These are phyloP conservation scores for Dicerorhinus sumatrensis DNA, from an alignment of 2,113 vertebrate species.

Conservation along the genomic window DNA sequence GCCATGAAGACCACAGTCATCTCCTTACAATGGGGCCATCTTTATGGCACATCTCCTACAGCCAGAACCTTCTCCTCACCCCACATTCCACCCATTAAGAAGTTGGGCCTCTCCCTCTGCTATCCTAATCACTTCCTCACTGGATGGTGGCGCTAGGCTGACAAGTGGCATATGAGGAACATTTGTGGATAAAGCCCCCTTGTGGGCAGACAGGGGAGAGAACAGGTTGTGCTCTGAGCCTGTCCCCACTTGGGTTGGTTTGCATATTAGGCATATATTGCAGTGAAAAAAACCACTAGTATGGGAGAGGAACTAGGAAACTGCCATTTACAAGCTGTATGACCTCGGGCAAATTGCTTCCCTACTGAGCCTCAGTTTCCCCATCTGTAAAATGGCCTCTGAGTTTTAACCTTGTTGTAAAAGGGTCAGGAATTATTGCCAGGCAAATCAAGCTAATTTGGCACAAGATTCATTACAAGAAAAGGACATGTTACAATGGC, in stretches of 20 bases:
- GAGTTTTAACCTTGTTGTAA: slow-evolving; percentile 14
- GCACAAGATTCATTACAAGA: slow-evolving; percentile 1
- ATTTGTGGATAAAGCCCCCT: slow-evolving; percentile 47
- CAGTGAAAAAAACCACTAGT: background rate
- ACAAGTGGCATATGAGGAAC: slow-evolving; percentile 12
- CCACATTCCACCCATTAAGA: background rate
- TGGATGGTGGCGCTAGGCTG: background rate
- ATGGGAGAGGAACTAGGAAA: background rate
- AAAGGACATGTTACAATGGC: slow-evolving; percentile 27
- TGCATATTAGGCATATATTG: background rate
- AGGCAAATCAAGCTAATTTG: slow-evolving; percentile 10
- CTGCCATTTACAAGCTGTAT: background rate
- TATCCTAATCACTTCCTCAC: background rate
- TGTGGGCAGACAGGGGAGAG: slow-evolving; percentile 1
- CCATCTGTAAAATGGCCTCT: slow-evolving; percentile 21
- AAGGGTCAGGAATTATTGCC: slow-evolving; percentile 37
- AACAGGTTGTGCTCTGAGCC: background rate
- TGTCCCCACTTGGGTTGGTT: slow-evolving; percentile 2
- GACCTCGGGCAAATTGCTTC: slow-evolving; percentile 23
- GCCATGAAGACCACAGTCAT: background rate
- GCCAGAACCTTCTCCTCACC: background rate
- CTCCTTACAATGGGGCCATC: background rate
- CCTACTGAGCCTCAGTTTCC: slow-evolving; percentile 62
- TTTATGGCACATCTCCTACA: background rate
- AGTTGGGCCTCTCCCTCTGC: background rate